Evolutionary conservation across 2,113 vertebrate species (phyloP).

Genomic region (Protobothrops flavoviridis): DNA sequence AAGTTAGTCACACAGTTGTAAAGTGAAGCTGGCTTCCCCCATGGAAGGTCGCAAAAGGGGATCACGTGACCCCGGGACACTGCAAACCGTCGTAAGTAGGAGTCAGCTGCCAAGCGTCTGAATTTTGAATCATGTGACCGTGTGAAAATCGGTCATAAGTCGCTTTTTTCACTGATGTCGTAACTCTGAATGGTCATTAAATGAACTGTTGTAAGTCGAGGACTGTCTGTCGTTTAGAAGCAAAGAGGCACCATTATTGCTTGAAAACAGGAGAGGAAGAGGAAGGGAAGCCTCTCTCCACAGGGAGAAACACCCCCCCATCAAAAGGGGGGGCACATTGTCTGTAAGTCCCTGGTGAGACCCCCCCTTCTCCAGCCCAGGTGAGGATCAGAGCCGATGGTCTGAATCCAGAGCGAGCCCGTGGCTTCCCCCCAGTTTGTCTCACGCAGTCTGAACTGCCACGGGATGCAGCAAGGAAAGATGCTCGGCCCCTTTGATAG

Average conservation of each 20-base stretch:
- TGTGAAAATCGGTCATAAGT: neutral
- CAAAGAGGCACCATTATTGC: neutral
- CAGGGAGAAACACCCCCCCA: neutral
- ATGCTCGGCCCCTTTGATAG: slow-evolving; percentile 85
- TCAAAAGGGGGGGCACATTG: neutral
- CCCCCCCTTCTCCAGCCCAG: neutral
- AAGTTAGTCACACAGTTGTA: neutral
- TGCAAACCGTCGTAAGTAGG: neutral
- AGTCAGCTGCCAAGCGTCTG: neutral
- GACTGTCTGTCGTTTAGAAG: neutral
- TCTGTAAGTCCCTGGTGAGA: neutral
- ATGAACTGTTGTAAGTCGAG: neutral
- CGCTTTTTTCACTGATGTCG: neutral
- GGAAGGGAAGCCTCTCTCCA: too few species aligned
- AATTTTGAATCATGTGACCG: neutral
- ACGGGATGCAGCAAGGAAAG: slow-evolving; percentile 88
- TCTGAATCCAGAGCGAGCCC: neutral
- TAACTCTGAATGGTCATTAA: neutral
- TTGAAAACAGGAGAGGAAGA: neutral
- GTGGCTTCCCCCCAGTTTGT: accelerated
- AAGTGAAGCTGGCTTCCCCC: neutral
- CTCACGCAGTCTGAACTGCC: slow-evolving; percentile 78
- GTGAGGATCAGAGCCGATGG: neutral
- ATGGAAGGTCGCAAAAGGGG: neutral
- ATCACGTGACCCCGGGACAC: neutral